Evolutionary conservation across 2,113 vertebrate genomes (phyloP).

Genomic region (Xenopus borealis): DNA sequence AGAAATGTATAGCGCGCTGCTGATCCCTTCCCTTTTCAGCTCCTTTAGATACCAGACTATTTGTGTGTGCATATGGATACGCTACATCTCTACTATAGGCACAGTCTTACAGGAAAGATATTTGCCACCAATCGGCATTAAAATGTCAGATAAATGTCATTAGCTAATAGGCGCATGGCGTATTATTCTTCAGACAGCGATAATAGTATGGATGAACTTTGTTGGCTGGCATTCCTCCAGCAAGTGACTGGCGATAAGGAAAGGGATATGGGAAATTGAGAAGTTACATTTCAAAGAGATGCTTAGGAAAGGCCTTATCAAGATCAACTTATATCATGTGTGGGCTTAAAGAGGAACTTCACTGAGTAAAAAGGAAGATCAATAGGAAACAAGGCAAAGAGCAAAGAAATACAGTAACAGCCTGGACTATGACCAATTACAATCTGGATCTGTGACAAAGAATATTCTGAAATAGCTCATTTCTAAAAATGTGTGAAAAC

Average conservation of each 20-base stretch:
- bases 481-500: no score
- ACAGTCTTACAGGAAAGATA: slow-evolving; percentile 21
- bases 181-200: slow-evolving; percentile 31
- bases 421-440: no score
- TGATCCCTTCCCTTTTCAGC: slow-evolving; percentile 4
- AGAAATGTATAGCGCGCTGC: neutral
- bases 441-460: no score
- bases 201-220: slow-evolving; percentile 41
- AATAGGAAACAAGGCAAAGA: no score
- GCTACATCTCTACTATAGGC: slow-evolving; percentile 21
- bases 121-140: slow-evolving; percentile 29
- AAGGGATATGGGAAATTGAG: neutral
- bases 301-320: no score
- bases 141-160: slow-evolving; percentile 43
- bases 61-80: slow-evolving; percentile 1
- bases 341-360: no score
- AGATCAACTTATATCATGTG: no score
- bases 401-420: no score
- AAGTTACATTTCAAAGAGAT: no score
- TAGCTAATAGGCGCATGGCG: slow-evolving; percentile 33
- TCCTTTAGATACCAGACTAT: slow-evolving; percentile 13
- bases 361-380: no score
- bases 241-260: slow-evolving; percentile 16
- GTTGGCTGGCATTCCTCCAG: slow-evolving; percentile 24
- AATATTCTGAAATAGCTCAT: no score